Conservation (phyloP, 1,140 invertebrate genomes). For the Drosophila asahinai region DNA sequence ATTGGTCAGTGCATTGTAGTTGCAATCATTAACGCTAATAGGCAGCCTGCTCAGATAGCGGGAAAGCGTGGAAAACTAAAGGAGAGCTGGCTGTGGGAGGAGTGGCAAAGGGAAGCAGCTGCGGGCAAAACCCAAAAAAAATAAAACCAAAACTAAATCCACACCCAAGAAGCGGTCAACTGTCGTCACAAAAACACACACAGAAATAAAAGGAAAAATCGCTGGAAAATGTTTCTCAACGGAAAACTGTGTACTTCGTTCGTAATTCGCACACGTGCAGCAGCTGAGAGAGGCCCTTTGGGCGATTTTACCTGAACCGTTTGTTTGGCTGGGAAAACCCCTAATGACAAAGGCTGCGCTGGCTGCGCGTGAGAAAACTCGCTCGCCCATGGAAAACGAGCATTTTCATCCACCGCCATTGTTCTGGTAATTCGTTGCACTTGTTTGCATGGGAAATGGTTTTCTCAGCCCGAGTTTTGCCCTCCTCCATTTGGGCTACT, state of each 20-base stretch:
- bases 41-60: conserved; percentile 43
- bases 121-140: conserved; percentile 34
- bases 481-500: conserved; percentile 39
- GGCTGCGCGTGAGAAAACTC: conserved; percentile 75
- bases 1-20: conserved; percentile 80
- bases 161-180: conserved; percentile 40
- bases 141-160: conserved; percentile 35
- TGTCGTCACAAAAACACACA: conserved; percentile 28
- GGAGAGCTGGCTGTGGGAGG: conserved; percentile 9
- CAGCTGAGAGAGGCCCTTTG: conserved; percentile 35
- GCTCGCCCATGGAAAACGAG: conserved; percentile 46
- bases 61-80: conserved; percentile 23
- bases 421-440: conserved; percentile 69
- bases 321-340: conserved; percentile 51
- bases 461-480: conserved; percentile 56
- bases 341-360: conserved; percentile 49
- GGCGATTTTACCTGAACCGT: conserved; percentile 41
- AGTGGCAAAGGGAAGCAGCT: conserved; percentile 39
- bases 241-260: conserved; percentile 19
- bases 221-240: conserved; percentile 45
- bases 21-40: conserved; percentile 82
- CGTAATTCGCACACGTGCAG: conserved; percentile 73
- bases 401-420: conserved; percentile 51
- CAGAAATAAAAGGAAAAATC: conserved; percentile 27
- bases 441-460: conserved; percentile 79